phyloP scores from a whole-genome alignment of 2,797 vertebrate genomes.

The Neosilurus mollespiculum region DNA sequence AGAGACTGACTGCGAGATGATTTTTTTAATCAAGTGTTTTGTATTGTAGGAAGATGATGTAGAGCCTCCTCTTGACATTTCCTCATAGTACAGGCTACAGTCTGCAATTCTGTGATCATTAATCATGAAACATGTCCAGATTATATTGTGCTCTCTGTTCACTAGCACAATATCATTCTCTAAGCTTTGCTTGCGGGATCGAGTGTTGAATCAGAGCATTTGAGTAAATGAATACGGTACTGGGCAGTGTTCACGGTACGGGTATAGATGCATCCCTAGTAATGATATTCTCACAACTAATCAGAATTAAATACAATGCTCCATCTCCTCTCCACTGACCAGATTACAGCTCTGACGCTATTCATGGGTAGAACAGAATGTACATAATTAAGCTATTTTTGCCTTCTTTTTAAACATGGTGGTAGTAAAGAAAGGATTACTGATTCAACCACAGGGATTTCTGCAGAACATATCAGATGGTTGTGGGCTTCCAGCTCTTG shows the following conservation, averaged over 20 bases:
- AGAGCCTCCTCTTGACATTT: not conserved
- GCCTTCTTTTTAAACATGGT: not conserved
- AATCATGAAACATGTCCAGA: not conserved
- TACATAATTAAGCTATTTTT: not conserved
- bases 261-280: not conserved
- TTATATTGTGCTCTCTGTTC: not conserved
- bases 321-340: not conserved
- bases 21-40: not conserved
- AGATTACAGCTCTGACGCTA: not conserved
- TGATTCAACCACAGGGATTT: not conserved
- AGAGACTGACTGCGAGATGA: not conserved
- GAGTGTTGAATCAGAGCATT: not conserved
- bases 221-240: not conserved
- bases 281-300: not conserved
- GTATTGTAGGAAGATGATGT: not conserved
- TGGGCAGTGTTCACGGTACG: not conserved
- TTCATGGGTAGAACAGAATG: not conserved
- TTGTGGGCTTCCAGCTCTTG: slow-evolving; percentile 4
- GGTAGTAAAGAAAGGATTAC: not conserved
- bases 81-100: not conserved
- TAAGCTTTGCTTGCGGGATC: not conserved
- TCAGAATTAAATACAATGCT: not conserved
- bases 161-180: not conserved
- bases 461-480: not conserved
- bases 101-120: not conserved